phyloP scores from a whole-genome alignment of 2,888 invertebrate species.

The Meloe dianella region DNA sequence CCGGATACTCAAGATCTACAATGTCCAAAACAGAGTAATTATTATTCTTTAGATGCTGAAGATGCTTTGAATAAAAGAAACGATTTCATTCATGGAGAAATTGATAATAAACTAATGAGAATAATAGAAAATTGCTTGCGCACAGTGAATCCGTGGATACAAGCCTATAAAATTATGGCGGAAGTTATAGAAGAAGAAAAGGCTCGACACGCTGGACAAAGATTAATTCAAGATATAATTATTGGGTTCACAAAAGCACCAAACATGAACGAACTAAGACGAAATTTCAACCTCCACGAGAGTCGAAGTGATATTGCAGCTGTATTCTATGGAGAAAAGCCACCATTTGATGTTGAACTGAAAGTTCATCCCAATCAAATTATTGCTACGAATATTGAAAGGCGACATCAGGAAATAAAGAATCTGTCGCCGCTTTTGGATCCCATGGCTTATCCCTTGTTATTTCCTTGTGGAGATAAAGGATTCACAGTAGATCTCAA shows the following conservation, averaged over 20 bases:
- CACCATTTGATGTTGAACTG: too few species aligned
- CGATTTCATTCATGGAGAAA: conserved; percentile 9
- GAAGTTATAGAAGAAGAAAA: too few species aligned
- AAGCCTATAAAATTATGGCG: conserved; percentile 18
- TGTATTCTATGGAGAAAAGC: too few species aligned
- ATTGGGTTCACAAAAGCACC: too few species aligned
- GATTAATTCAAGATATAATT: too few species aligned
- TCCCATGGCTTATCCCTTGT: too few species aligned
- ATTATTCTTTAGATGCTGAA: conserved; percentile 32
- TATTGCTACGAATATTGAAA: not conserved
- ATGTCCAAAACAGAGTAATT: conserved; percentile 23
- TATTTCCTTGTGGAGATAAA: too few species aligned
- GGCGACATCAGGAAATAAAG: conserved; percentile 18
- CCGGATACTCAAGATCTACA: too few species aligned
- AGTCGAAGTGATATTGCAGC: conserved; percentile 30
- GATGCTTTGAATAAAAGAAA: conserved; percentile 15
- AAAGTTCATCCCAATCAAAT: conserved; percentile 1
- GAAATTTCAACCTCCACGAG: conserved; percentile 21
- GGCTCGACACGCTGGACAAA: too few species aligned
- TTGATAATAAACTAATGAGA: conserved; percentile 5
- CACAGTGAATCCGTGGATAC: conserved; percentile 5
- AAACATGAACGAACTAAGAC: not conserved
- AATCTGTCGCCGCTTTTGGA: too few species aligned
- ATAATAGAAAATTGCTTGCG: conserved; percentile 17
- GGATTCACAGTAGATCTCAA: too few species aligned